Conservation (phyloP, 2,113 vertebrate genomes). For the Triplophysa tibetana region DNA sequence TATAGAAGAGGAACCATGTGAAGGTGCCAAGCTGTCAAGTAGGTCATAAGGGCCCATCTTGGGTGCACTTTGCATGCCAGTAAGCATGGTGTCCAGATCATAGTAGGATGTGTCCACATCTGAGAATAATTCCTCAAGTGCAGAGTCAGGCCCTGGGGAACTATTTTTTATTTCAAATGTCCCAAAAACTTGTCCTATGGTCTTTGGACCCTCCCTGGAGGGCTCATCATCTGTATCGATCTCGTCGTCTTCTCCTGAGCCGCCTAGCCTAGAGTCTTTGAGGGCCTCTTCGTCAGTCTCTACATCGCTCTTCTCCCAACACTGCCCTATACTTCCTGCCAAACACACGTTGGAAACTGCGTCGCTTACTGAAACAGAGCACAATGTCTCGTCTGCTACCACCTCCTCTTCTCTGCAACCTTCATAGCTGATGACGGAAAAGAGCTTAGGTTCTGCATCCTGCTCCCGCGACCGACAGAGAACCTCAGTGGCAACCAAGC, state of each 20-base stretch:
- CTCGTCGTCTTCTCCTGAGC: constrained; percentile 60
- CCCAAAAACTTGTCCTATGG: constrained; percentile 92
- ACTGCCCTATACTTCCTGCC: constrained; percentile 72
- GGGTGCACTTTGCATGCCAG: constrained; percentile 85
- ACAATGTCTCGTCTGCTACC: constrained; percentile 69
- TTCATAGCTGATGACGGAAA: constrained; percentile 68
- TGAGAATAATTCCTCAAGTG: constrained; percentile 89
- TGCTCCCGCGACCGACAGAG: constrained; percentile 83
- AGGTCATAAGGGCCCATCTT: constrained; percentile 86
- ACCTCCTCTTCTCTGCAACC: constrained; percentile 75
- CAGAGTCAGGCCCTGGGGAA: constrained; percentile 72
- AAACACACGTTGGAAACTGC: constrained; percentile 67
- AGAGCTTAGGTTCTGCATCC: constrained; percentile 74
- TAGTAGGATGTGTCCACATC: constrained; percentile 92
- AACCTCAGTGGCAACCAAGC: constrained; percentile 90
- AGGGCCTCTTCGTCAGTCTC: constrained; percentile 29
- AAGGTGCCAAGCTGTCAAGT: constrained; percentile 81
- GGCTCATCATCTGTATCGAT: constrained; percentile 73
- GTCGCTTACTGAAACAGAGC: constrained; percentile 65
- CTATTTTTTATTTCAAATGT: constrained; percentile 88
- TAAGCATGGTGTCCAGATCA: constrained; percentile 92
- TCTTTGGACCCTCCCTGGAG: constrained; percentile 71
- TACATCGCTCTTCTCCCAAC: constrained; percentile 80
- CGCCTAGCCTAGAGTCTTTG: constrained; percentile 77
- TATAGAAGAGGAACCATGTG: constrained; percentile 73